Percentiles rank a stretch among this genome's conserved stretches.
phyloP scores from a whole-genome alignment of 1,140 invertebrate species.

The Meteorus sp. region DNA sequence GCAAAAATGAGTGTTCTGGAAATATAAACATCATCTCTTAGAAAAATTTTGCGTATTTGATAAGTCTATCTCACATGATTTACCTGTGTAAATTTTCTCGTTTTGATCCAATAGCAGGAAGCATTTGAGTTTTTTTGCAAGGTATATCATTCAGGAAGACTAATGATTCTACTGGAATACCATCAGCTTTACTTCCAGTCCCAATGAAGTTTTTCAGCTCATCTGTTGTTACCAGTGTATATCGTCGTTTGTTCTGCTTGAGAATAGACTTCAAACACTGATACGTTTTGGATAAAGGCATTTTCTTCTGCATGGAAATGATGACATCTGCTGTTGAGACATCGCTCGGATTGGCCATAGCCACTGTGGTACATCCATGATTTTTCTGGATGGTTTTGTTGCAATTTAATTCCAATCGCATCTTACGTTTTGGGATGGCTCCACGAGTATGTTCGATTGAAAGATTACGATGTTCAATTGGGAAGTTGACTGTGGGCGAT shows the following conservation, averaged over 20 bases:
- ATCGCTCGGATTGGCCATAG: no score
- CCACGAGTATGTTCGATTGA: no score
- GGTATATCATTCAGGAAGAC: background rate
- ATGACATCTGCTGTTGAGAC: background rate
- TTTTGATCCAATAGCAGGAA: background rate
- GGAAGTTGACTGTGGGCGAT: no score
- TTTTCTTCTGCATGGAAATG: constrained; percentile 1
- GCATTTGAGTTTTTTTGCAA: background rate
- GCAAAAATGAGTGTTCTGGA: constrained; percentile 62
- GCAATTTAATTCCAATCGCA: background rate
- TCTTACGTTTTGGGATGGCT: constrained; percentile 41
- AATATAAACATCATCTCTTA: constrained; percentile 1
- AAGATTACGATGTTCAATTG: no score
- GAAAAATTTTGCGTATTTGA: background rate
- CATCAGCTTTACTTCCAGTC: constrained; percentile 12
- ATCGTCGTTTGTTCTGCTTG: constrained; percentile 49
- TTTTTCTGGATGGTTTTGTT: background rate
- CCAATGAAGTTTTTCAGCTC: constrained; percentile 45
- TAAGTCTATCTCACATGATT: background rate
- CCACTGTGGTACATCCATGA: no score
- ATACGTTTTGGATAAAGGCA: constrained; percentile 48
- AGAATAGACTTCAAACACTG: constrained; percentile 53
- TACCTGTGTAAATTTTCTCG: constrained; percentile 7
- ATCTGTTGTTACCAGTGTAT: constrained; percentile 49
- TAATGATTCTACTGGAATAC: background rate